Base-by-base conservation (phyloP, 2,797 vertebrate genomes). In the Anguilla obscura region DNA sequence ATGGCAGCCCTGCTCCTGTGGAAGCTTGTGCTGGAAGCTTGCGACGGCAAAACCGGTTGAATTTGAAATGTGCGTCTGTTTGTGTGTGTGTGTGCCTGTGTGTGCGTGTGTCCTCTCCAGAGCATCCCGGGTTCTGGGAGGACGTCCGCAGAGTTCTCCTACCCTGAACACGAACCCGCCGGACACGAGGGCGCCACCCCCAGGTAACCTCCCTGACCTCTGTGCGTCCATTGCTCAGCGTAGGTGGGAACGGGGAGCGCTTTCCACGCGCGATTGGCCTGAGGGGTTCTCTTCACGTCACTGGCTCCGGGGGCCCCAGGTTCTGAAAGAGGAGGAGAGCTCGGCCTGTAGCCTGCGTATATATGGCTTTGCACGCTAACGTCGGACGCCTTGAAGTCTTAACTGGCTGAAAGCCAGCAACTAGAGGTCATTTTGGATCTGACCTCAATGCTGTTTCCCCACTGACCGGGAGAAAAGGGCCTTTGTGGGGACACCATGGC, bases 391-490 rank as follows among this genome's bases (percentile, higher is more conserved):
- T 79, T 79, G 0, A 79, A 21, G 33, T 8, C 33, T 79, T 79
- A 79, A 45, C 14, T 40, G 33, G 33, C 40, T 79, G 33, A 79
- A 79, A 40, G 74, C 74, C 7, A 2, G 66, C 66, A 71, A 30
- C n/a, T 71, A 33, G 7, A 71, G 66, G 74, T 16, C 33, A 79
- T 79, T 36, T 40, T 36, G 74, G 14, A 36, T 74, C 71, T 74
- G 71, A 74, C 71, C 74, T 79, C 74, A 33, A 79, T 36, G 14
- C 74, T 40, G 30, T 79, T 45, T 79, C 16, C 74, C 74, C 74
- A 40, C 16, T 79, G 74, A 21, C 33, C 18, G 74, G 14, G 3
- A 40, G 36, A 79, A 79, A 74, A 40, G 74, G 74, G 74, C 36
- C 74, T 79, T 40, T 79, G 14, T 79, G 33, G 16, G 33, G 74